Evolutionary conservation across 2,888 invertebrate genomes (phyloP), one percentile per base, ranked within the genome.

Genomic region (Boloria euphrosyne): DNA sequence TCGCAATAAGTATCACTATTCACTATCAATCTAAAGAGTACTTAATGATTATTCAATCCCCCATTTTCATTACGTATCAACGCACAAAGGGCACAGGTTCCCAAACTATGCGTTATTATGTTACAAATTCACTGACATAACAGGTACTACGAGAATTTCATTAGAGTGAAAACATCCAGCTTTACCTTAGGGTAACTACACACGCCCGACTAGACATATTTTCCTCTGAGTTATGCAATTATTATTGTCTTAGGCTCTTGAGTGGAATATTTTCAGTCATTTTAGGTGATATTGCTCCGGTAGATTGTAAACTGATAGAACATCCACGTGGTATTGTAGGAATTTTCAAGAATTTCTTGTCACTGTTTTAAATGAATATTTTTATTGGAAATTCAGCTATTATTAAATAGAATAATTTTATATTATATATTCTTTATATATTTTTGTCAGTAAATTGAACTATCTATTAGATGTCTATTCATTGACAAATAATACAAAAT

Each of bases 81-180:
- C 58, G 58, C 59, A 55, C 69, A 70, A 68, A 70, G 67, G 62
- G 60, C 70, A 55, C 64, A 53, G 44, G 60, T 70, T 58, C 66
- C 61, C 47, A 61, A 68, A 68, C 68, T 68, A 70, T 70, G 65
- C 65, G 60, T 57, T 65, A 70, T 62, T 62, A 58, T 66, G 60
- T 65, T 64, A 44, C 66, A 64, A 67, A 62, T 63, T 57, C 63
- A 62, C 67, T 69, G 63, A 65, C 60, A 44, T 60, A 63, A 66
- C 63, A 69, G 63, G 60, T 63, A 62, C 67, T 75, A 73, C 69
- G 77, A 75, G 78, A 78, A 78, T 78, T 78, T 78, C 77, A 77
- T 78, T 78, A 77, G 67, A 68, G 69, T 52, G 71, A 66, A 74
- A 74, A 74, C 72, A 72, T 72, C 71, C 62, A 62, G 63, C 63